These are phyloP conservation scores for Tipula vernalis DNA, from an alignment of 2,888 invertebrate genomes.

Conservation along the genomic window DNA sequence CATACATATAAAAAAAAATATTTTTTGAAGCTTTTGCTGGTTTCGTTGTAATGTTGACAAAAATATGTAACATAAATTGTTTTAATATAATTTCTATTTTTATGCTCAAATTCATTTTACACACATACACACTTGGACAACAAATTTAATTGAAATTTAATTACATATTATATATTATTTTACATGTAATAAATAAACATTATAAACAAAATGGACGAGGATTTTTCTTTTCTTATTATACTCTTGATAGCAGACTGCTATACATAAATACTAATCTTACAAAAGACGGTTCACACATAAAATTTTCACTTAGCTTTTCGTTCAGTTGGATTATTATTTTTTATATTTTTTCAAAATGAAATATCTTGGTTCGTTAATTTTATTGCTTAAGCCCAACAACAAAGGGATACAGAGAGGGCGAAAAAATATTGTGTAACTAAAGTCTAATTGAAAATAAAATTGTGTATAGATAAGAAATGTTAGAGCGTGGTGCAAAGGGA, in stretches of 20 bases:
- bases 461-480: not conserved
- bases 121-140: not conserved
- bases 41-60: not conserved
- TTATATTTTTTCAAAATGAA: not conserved
- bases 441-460: not conserved
- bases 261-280: not conserved
- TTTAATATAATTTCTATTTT: not conserved
- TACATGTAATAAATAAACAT: not conserved
- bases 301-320: not conserved
- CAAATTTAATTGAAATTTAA: not conserved
- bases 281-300: not conserved
- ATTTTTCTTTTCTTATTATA: not conserved
- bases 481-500: not conserved
- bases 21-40: not conserved
- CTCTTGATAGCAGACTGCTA: not conserved
- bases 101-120: not conserved
- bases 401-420: not conserved
- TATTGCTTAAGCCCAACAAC: not conserved
- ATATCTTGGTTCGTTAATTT: slow-evolving; percentile 4
- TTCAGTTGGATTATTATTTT: slow-evolving; percentile 1
- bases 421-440: not conserved
- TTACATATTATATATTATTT: not conserved
- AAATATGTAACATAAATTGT: not conserved
- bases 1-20: not conserved
- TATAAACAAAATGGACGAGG: not conserved